Conservation (phyloP, 2,888 invertebrate species). For the Cheilosia scutellata region DNA sequence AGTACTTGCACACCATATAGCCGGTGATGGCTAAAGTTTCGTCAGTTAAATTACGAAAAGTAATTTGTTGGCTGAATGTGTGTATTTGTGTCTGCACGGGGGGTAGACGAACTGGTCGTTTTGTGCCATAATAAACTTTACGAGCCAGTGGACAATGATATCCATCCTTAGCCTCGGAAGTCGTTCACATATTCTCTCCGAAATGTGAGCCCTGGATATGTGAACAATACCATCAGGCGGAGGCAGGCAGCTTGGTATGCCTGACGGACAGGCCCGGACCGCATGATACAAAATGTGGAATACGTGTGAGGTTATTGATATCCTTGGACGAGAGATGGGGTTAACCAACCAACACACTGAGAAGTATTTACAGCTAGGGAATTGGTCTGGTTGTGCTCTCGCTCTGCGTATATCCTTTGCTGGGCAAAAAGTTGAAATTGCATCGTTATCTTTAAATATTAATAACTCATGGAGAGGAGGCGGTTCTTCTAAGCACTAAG, state of each 20-base stretch:
- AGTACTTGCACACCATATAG: conserved; percentile 15
- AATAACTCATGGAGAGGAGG: conserved; percentile 54
- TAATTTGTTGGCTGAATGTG: conserved; percentile 53
- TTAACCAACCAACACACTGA: conserved; percentile 54
- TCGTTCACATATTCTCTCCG: conserved; percentile 74
- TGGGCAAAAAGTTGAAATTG: conserved; percentile 74
- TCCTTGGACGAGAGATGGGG: conserved; percentile 58
- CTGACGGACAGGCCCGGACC: conserved; percentile 48
- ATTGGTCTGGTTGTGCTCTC: conserved; percentile 58
- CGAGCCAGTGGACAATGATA: conserved; percentile 76
- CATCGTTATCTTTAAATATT: conserved; percentile 76
- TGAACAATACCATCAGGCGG: conserved; percentile 61
- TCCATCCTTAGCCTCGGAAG: conserved; percentile 75
- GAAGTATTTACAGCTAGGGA: conserved; percentile 72
- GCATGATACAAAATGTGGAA: conserved; percentile 53
- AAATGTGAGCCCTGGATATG: conserved; percentile 65
- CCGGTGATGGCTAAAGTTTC: conserved; percentile 63
- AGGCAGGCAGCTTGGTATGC: conserved; percentile 36
- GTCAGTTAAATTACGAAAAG: conserved; percentile 73
- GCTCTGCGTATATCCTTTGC: conserved; percentile 64
- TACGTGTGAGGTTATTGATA: conserved; percentile 73
- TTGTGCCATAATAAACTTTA: conserved; percentile 75
- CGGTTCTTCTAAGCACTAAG: conserved; percentile 7
- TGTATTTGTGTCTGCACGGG: conserved; percentile 1
- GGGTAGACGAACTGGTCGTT: conserved; percentile 69